Evolutionary conservation across 2,113 vertebrate species (phyloP), one percentile per base, ranked within the genome.

Genomic region (Panthera tigris): DNA sequence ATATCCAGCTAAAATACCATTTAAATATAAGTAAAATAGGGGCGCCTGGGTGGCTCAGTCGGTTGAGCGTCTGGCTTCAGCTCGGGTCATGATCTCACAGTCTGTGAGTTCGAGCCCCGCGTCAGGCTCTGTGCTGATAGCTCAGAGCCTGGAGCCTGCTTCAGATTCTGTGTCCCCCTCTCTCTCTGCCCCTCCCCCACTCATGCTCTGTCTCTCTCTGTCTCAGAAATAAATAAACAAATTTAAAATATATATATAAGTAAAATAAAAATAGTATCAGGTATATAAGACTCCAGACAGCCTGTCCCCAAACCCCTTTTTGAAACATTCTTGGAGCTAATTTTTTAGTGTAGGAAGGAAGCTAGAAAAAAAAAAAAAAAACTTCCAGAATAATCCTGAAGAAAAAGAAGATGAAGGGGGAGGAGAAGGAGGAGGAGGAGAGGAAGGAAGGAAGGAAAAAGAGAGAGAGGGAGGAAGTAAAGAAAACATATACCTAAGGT

Each of bases 301-400:
- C 27, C 97, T 89, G 48, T 90, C 15, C 16, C 25, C 27, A 93
- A 89, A 81, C 33, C 19, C 61, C 2, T 55, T 73, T 90, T n/a
- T 55, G 18, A 95, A 97, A 95, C 12, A 69, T 93, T 91, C 23
- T 55, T 85, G 45, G 74, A 82, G 36, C 50, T 88, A 95, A 93
- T 68, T 88, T 82, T 87, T 95, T 15, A 73, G 3, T 84, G 68
- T 18, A 88, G 52, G 14, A 76, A 61, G 50, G 12, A 55, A 65
- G 36, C 23, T 50, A 91, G 29, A 33, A 36, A 66, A 66, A 82
- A 89, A 66, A 82, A 89, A 57, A n/a, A 66, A 66, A 82, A 89
- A 57, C 4, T 9, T 85, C 39, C 71, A 69, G 21, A 68, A 83
- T 71, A 84, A 92, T 66, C n/a, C 7, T n/a, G 33, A 84, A 79